Percentiles rank a stretch among this genome's conserved stretches.
These are phyloP conservation scores for Maniola hyperantus DNA, from an alignment of 2,888 invertebrate genomes.

Conservation along the genomic window DNA sequence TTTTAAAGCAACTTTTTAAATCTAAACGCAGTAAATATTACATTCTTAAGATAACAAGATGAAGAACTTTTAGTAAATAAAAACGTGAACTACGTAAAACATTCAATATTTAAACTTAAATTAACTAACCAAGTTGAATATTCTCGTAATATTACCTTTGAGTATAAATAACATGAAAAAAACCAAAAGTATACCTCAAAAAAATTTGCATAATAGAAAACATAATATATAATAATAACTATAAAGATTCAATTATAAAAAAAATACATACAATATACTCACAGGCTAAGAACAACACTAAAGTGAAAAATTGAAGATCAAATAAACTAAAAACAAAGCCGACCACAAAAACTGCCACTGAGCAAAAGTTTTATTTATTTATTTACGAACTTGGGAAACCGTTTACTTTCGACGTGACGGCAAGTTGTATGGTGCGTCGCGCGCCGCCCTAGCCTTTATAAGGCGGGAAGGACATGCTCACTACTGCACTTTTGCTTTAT, in stretches of 20 bases:
- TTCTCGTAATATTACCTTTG: no score
- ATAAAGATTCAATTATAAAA: not conserved
- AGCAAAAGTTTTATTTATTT: slow-evolving; percentile 15
- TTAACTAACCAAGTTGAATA: not conserved
- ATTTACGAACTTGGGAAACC: slow-evolving; percentile 2
- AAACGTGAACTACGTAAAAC: not conserved
- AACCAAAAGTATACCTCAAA: not conserved
- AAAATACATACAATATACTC: slow-evolving; percentile 6
- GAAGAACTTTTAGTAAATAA: not conserved
- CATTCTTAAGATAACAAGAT: no score
- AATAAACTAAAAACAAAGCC: not conserved
- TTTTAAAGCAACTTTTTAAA: no score
- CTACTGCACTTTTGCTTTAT: slow-evolving; percentile 26
- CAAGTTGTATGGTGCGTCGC: slow-evolving; percentile 52
- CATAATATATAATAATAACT: not conserved
- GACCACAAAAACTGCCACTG: not conserved
- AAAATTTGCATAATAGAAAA: not conserved
- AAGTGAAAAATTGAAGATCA: not conserved
- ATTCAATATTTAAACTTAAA: not conserved
- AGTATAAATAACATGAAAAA: no score
- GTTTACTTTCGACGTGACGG: slow-evolving; percentile 18
- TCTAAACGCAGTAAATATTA: no score
- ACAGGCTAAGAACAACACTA: slow-evolving; percentile 18
- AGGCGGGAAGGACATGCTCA: slow-evolving; percentile 37
- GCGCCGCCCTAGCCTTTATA: slow-evolving; percentile 66